A percentile compares a stretch with the other conserved stretches of the same genome.
phyloP scores from a whole-genome alignment of 1,140 invertebrate species.

The Halictus rubicundus region DNA sequence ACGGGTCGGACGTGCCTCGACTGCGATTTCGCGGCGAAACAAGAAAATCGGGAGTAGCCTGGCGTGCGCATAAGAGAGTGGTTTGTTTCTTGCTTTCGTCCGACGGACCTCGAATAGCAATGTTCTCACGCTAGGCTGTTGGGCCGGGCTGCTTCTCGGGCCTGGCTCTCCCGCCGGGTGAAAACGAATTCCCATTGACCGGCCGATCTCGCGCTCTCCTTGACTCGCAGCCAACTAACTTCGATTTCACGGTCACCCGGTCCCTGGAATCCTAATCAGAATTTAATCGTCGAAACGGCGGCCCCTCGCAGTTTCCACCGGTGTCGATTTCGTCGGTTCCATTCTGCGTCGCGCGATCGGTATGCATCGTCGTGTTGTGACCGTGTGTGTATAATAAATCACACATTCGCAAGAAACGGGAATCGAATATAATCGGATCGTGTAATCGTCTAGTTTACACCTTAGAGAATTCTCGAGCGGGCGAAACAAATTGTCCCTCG shows the following conservation, averaged over 20 bases:
- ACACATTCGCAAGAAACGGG: too few relatives aligned
- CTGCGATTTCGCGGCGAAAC: conserved; percentile 25
- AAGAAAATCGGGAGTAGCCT: conserved; percentile 34
- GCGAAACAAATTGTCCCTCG: too few relatives aligned
- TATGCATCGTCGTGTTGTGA: too few relatives aligned
- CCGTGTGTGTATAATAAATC: too few relatives aligned
- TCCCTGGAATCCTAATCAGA: conserved; percentile 56
- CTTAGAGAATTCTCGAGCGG: too few relatives aligned
- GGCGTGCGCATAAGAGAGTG: conserved; percentile 24
- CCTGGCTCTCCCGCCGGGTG: conserved; percentile 22
- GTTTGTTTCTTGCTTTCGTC: conserved; percentile 43
- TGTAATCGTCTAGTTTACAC: too few relatives aligned
- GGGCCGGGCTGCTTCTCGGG: background rate
- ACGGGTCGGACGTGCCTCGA: conserved; percentile 17
- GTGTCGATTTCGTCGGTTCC: background rate
- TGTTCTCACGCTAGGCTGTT: background rate
- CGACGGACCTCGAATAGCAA: conserved; percentile 57
- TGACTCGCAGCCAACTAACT: conserved; percentile 47
- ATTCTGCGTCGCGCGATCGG: too few relatives aligned
- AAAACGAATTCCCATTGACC: conserved; percentile 45
- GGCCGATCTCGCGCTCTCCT: conserved; percentile 38
- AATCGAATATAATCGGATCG: too few relatives aligned
- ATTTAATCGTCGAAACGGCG: conserved; percentile 33
- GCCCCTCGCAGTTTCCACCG: conserved; percentile 5
- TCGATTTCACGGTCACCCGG: conserved; percentile 57